Conservation (phyloP, 2,113 vertebrate genomes). For the Centropristis striata region DNA sequence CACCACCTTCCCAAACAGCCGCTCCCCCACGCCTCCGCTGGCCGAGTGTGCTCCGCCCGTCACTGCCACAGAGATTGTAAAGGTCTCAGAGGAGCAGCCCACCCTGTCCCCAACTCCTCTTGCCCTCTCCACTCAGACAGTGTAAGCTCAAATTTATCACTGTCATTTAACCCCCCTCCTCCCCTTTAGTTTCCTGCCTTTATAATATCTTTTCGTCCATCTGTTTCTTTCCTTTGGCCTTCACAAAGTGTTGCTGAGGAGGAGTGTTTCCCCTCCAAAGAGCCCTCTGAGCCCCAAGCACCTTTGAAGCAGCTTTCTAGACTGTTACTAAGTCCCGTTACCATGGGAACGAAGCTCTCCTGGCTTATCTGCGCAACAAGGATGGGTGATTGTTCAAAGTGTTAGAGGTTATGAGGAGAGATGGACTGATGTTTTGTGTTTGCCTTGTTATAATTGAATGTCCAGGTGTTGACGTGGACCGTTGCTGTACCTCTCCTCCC, state of each 20-base stretch:
- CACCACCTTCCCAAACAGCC: constrained; percentile 49
- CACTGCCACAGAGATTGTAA: constrained; percentile 66
- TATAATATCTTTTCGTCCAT: constrained; percentile 44
- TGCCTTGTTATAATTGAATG: constrained; percentile 77
- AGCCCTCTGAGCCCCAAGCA: constrained; percentile 66
- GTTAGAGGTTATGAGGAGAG: constrained; percentile 60
- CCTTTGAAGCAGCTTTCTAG: constrained; percentile 73
- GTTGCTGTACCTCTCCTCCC: constrained; percentile 48
- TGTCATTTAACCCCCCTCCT: neutral
- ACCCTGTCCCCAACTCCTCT: constrained; percentile 50
- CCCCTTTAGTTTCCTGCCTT: constrained; percentile 15
- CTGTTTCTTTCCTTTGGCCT: constrained; percentile 62
- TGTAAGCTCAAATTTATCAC: constrained; percentile 45
- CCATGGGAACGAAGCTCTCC: constrained; percentile 68
- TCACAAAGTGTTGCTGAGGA: constrained; percentile 66
- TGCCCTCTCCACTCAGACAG: constrained; percentile 65
- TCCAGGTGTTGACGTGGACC: constrained; percentile 52
- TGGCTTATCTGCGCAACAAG: constrained; percentile 35
- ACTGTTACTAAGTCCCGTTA: constrained; percentile 71
- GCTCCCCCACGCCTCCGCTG: constrained; percentile 36
- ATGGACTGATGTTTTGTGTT: constrained; percentile 55
- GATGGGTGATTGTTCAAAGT: constrained; percentile 53
- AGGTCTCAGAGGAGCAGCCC: constrained; percentile 70
- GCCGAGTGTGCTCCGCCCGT: constrained; percentile 39
- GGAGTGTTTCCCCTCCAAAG: constrained; percentile 61